Conservation (phyloP, 2,888 invertebrate species). For the Drosophila emarginata region DNA sequence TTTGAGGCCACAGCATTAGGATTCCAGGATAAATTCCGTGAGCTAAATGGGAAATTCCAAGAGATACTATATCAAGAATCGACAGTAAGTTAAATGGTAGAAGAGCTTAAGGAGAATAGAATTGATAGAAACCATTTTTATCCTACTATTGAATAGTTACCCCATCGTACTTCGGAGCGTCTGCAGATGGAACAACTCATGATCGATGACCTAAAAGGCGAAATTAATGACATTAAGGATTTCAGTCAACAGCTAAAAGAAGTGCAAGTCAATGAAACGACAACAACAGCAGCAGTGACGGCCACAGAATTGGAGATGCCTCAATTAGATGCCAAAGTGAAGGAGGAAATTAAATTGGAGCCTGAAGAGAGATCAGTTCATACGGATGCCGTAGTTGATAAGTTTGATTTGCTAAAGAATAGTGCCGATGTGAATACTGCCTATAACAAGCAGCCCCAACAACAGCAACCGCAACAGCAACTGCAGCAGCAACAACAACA, state of each 20-base stretch:
- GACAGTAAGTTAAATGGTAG: slow-evolving; percentile 84
- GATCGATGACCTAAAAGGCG: slow-evolving; percentile 87
- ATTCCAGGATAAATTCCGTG: slow-evolving; percentile 87
- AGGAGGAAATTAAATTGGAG: slow-evolving; percentile 79
- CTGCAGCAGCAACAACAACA: slow-evolving; percentile 35
- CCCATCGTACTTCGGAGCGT: slow-evolving; percentile 88
- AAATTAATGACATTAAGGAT: slow-evolving; percentile 84
- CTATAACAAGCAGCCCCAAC: slow-evolving; percentile 54
- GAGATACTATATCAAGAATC: slow-evolving; percentile 89
- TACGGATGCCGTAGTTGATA: slow-evolving; percentile 62
- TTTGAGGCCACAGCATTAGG: slow-evolving; percentile 87
- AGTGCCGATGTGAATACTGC: slow-evolving; percentile 66
- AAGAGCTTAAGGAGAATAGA: background rate
- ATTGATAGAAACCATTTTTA: slow-evolving; percentile 1
- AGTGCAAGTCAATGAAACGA: slow-evolving; percentile 32
- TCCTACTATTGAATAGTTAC: slow-evolving; percentile 84
- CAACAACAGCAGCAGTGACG: background rate
- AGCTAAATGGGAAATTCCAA: slow-evolving; percentile 89
- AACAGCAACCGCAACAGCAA: too few species aligned
- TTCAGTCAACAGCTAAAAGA: slow-evolving; percentile 47
- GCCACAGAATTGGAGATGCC: background rate
- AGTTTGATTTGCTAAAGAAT: slow-evolving; percentile 77
- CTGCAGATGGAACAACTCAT: slow-evolving; percentile 90
- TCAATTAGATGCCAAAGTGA: slow-evolving; percentile 53
- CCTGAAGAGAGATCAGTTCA: slow-evolving; percentile 48